A percentile compares a stretch with the other conserved stretches of the same genome.
Evolutionary conservation across 2,113 vertebrate species (phyloP).

Genomic region (Perca fluviatilis): DNA sequence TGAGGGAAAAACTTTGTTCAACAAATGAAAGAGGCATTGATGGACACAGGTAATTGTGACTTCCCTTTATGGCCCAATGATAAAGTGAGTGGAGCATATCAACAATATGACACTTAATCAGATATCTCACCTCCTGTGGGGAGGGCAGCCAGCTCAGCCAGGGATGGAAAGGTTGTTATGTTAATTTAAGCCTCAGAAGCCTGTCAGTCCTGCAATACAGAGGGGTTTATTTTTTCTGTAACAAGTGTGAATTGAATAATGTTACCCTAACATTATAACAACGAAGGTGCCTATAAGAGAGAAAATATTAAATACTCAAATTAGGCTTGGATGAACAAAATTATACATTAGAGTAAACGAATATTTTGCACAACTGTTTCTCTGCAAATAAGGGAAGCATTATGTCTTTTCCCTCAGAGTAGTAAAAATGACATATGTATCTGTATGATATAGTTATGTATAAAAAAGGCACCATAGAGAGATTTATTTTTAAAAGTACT

Average conservation of each 20-base stretch:
- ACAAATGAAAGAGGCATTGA: neutral
- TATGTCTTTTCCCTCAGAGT: neutral
- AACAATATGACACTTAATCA: conserved; percentile 18
- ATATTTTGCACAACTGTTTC: neutral
- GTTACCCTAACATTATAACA: neutral
- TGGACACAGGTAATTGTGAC: conserved; percentile 7
- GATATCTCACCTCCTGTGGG: conserved; percentile 3
- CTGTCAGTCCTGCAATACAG: neutral
- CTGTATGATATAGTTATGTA: neutral
- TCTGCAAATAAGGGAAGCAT: neutral
- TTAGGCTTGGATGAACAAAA: neutral
- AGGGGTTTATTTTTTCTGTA: conserved; percentile 16
- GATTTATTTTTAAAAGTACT: neutral
- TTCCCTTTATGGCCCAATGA: neutral
- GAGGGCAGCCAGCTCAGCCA: neutral
- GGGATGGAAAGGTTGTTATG: neutral
- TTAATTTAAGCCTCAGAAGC: neutral
- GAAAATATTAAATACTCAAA: neutral
- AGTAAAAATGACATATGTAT: neutral
- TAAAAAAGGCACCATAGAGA: neutral
- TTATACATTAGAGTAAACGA: neutral
- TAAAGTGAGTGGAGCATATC: conserved; percentile 1
- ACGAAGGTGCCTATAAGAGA: neutral
- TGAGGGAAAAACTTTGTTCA: neutral
- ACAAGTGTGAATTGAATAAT: conserved; percentile 6